phyloP scores from a whole-genome alignment of 2,113 vertebrate species.

The Sylvilagus bachmani region DNA sequence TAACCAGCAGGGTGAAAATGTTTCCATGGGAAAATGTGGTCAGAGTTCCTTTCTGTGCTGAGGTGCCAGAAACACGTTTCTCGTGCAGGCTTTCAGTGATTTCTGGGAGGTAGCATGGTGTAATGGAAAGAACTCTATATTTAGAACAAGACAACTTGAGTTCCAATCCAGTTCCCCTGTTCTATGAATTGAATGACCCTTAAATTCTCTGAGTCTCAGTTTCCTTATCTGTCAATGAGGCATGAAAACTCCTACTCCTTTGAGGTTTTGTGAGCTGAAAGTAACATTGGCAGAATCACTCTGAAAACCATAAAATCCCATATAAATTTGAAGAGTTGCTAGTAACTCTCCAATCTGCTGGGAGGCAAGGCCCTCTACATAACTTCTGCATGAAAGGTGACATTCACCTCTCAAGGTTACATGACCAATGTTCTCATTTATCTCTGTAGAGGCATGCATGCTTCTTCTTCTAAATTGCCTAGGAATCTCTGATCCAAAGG shows the following conservation, averaged over 20 bases:
- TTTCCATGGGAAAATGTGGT: constrained; percentile 80
- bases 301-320: background rate
- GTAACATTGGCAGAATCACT: background rate
- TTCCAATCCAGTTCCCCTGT: constrained; percentile 38
- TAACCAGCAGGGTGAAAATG: constrained; percentile 17
- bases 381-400: background rate
- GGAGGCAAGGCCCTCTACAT: background rate
- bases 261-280: background rate
- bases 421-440: background rate
- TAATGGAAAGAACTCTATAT: constrained; percentile 68
- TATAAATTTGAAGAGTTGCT: background rate
- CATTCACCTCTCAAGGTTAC: background rate
- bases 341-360: background rate
- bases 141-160: constrained; percentile 42
- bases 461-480: background rate
- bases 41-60: constrained; percentile 63
- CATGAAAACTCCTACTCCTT: background rate
- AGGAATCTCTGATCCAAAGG: background rate
- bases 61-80: constrained; percentile 74
- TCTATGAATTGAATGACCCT: constrained; percentile 32
- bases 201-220: constrained; percentile 33
- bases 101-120: constrained; percentile 2
- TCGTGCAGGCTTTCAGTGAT: constrained; percentile 11
- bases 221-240: constrained; percentile 47
- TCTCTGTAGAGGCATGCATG: background rate